Percentiles rank a stretch among this genome's conserved stretches.
Conservation (phyloP, 35 echinoderm and acorn worm species). For the Diadema setosum region DNA sequence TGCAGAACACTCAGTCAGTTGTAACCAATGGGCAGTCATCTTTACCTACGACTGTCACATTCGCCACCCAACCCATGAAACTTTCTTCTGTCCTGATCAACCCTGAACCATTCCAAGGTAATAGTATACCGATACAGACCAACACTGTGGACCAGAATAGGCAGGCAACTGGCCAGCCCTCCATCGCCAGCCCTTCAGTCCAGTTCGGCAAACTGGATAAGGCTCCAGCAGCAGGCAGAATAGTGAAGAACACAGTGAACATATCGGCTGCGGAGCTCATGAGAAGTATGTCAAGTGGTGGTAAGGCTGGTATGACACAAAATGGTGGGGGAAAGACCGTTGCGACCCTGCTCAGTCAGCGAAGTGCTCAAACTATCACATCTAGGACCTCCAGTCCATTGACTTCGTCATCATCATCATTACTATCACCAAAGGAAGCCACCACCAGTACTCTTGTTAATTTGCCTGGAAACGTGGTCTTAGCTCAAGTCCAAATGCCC, state of each 20-base stretch:
- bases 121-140: background rate
- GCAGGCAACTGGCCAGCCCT: background rate
- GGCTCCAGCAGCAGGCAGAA: background rate
- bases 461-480: background rate
- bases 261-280: background rate
- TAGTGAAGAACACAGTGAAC: background rate
- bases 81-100: background rate
- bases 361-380: background rate
- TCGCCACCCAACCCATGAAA: conserved; percentile 25
- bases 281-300: background rate
- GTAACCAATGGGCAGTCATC: background rate
- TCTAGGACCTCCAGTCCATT: no score
- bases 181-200: background rate
- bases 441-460: background rate
- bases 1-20: conserved; percentile 20
- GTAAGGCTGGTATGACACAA: background rate
- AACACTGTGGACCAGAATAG: background rate
- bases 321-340: background rate
- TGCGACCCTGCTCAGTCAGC: background rate
- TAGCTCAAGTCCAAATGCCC: background rate
- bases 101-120: conserved; percentile 11
- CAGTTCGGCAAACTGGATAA: background rate
- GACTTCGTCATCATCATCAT: background rate
- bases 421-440: background rate
- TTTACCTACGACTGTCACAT: conserved; percentile 16